Conservation (phyloP, 92 coral and sea anemone species). For the Epizoanthus scotinus region DNA sequence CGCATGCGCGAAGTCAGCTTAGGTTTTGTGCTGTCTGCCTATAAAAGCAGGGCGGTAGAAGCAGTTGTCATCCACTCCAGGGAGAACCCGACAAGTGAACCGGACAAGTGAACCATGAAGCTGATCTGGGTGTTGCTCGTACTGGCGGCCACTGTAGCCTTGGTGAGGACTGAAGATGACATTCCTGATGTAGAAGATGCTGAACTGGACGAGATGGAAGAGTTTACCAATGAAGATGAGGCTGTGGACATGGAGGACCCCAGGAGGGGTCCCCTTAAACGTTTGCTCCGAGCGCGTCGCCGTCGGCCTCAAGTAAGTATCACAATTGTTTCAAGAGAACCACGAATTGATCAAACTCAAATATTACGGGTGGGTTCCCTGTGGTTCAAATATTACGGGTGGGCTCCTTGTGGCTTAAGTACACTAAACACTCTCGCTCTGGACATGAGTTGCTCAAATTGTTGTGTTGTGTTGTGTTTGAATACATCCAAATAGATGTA, state of each 20-base stretch:
- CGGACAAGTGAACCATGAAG: conserved; percentile 46
- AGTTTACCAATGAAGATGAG: neutral
- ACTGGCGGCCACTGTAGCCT: conserved; percentile 51
- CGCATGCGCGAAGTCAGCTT: neutral
- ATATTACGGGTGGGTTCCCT: no score
- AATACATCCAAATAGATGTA: no score
- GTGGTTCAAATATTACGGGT: no score
- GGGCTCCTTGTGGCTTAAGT: no score
- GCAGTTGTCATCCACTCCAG: no score
- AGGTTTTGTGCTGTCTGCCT: no score
- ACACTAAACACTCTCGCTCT: no score
- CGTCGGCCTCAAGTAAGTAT: conserved; percentile 2
- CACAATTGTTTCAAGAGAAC: no score
- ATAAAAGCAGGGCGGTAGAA: no score
- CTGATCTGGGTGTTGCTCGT: conserved; percentile 43
- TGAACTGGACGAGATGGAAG: neutral
- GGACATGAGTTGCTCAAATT: no score
- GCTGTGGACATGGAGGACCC: neutral
- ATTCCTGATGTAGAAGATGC: conserved; percentile 26
- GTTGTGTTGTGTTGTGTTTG: no score
- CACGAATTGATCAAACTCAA: no score
- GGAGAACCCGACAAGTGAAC: neutral
- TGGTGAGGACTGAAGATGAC: conserved; percentile 46
- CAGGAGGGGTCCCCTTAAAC: neutral
- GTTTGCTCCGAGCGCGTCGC: neutral